These are phyloP conservation scores for Sinosuthora webbiana DNA, from an alignment of 2,113 vertebrate species.

Conservation along the genomic window DNA sequence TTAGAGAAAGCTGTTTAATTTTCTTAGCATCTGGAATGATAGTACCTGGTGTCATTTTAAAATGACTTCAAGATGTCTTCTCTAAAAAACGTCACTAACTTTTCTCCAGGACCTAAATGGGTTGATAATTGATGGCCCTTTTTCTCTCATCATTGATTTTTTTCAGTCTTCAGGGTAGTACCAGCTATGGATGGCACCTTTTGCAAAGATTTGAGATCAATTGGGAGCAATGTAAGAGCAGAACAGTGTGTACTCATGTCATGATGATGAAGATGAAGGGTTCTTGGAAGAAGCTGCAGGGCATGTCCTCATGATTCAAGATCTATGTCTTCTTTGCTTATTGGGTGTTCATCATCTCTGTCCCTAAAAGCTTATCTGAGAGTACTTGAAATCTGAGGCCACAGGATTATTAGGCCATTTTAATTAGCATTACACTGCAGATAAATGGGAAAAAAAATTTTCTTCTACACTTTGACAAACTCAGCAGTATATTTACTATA, in stretches of 20 bases:
- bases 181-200: neutral
- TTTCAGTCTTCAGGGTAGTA: neutral
- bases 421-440: neutral
- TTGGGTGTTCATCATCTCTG: neutral
- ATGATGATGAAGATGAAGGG: neutral
- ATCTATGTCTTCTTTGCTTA: neutral
- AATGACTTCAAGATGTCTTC: neutral
- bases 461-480: neutral
- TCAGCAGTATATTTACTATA: neutral
- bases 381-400: neutral
- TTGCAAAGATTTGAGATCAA: neutral
- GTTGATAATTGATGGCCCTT: neutral
- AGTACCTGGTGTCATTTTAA: neutral
- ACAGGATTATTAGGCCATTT: neutral
- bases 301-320: neutral
- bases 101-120: neutral
- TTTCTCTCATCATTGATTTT: slow-evolving; percentile 39
- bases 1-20: neutral
- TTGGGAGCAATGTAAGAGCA: neutral
- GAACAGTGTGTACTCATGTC: neutral
- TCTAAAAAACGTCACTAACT: neutral
- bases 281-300: neutral
- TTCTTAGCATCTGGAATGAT: neutral
- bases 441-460: neutral
- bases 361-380: neutral